Base-by-base conservation (phyloP, 37 sponge, comb jelly and placozoan genomes). In the Dysidea cf. avara region DNA sequence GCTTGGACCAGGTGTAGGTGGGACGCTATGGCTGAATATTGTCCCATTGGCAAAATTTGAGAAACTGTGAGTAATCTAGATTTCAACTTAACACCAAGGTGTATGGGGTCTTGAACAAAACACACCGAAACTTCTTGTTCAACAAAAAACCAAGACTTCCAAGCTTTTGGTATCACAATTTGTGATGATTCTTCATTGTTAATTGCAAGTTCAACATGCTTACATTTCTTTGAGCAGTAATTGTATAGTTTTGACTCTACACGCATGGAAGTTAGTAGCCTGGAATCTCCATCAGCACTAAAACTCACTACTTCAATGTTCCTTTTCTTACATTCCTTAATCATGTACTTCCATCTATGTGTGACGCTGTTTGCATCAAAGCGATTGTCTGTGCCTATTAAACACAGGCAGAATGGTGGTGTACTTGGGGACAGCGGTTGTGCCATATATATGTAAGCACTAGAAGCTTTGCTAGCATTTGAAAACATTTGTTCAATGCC, bases 51-150 rank as follows among this genome's bases (percentile, higher is more conserved):
- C 3, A 75, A 51, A 1, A 75, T 35, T 7, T 48, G 43, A 2
- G 76, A 75, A 1, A 64, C 64, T 61, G 40, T 60, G 13, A 75
- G 64, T 32, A 75, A 64, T 62, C 64, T 60, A 2, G 64, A 1
- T 40, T 75, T 75, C 50, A 75, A 29, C 76, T 75, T 75, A 2
- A 75, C 76, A 21, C 53, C 76, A 49, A 75, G 33, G 62, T 75
- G 76, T 13, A 75, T 64, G 3, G 40, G 5, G 40, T 75, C 64
- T 43, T 75, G 76, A 1, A 62, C 76, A 61, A 36, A 72, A 7
- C 46, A 52, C 3, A 75, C 22, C 14, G 7, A 1, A 39, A 53
- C 47, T 2, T 48, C 34, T 1, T 61, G 16, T 22, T 32, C 39
- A 3, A 43, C 29, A 43, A 18, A 20, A 39, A 61, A 75, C 64